A percentile compares a stretch with the other conserved stretches of the same genome.
Evolutionary conservation across 1,140 invertebrate species (phyloP).

Genomic region (Mylabris phalerata): DNA sequence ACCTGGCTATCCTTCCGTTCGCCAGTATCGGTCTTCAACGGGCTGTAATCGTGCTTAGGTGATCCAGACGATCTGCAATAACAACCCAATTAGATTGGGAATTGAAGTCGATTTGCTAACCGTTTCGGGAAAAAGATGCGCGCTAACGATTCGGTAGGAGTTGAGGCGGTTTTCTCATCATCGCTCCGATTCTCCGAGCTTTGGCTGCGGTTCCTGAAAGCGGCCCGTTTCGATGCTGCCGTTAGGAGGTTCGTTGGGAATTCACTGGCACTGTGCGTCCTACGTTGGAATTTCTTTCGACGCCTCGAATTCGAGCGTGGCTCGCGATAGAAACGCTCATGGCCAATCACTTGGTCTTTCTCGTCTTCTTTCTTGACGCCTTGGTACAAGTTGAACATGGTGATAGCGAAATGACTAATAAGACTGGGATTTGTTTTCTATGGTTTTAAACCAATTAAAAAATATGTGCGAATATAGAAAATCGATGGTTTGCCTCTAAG

Average conservation of each 20-base stretch:
- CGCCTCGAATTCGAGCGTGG: constrained; percentile 41
- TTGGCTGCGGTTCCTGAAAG: constrained; percentile 51
- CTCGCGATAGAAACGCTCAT: constrained; percentile 67
- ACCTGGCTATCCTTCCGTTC: constrained; percentile 55
- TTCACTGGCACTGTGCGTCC: constrained; percentile 68
- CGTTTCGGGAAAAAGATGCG: constrained; percentile 52
- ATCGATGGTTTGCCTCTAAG: background rate
- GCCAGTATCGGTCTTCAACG: constrained; percentile 52
- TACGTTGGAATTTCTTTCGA: constrained; percentile 50
- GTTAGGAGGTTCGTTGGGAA: constrained; percentile 58
- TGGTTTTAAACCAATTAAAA: background rate
- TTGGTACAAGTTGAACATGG: constrained; percentile 72
- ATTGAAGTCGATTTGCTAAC: constrained; percentile 14
- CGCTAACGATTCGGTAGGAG: constrained; percentile 55
- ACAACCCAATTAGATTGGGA: background rate
- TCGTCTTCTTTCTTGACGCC: constrained; percentile 57
- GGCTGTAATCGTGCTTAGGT: constrained; percentile 61
- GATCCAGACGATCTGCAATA: constrained; percentile 41
- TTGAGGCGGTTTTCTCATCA: constrained; percentile 47
- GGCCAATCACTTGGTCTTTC: constrained; percentile 61
- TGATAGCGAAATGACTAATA: background rate
- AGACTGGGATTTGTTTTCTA: background rate
- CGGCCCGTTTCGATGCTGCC: constrained; percentile 53
- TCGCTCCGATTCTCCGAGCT: constrained; percentile 50
- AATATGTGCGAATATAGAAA: background rate